Percentiles rank a stretch among this genome's conserved stretches.
phyloP scores from a whole-genome alignment of 2,113 vertebrate genomes.

The Mastomys coucha region DNA sequence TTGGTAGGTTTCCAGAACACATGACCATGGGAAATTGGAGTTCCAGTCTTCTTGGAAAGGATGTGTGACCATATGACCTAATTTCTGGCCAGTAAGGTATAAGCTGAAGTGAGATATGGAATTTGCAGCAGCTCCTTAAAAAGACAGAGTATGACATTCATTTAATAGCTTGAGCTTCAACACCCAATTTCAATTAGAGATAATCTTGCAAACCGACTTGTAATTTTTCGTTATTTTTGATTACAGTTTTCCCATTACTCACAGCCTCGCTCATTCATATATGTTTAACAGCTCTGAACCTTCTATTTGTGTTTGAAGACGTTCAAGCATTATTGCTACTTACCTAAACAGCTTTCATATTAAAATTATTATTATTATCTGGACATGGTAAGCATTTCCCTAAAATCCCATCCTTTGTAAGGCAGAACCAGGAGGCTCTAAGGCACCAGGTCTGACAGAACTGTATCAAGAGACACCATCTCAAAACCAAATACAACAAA shows the following conservation, averaged over 20 bases:
- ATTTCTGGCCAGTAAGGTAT: background rate
- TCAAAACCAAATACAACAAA: background rate
- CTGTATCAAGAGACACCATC: background rate
- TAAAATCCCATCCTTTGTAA: background rate
- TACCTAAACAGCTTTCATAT: background rate
- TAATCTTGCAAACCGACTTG: background rate
- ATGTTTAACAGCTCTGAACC: background rate
- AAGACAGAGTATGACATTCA: background rate
- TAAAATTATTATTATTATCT: background rate
- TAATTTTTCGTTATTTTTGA: background rate
- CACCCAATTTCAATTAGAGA: background rate
- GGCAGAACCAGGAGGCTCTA: background rate
- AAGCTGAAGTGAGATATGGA: background rate
- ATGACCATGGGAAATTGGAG: background rate
- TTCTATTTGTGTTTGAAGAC: slow-evolving; percentile 8
- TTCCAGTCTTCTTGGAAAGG: background rate
- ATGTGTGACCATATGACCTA: background rate
- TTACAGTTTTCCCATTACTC: slow-evolving; percentile 14
- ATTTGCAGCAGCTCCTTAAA: background rate
- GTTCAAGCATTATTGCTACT: background rate
- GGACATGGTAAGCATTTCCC: background rate
- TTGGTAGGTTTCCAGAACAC: background rate
- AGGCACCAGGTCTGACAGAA: too few relatives aligned
- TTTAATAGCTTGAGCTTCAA: background rate
- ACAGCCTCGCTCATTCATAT: background rate